Base-by-base conservation (phyloP, 2,113 vertebrate species). In the Leucosticte australis region DNA sequence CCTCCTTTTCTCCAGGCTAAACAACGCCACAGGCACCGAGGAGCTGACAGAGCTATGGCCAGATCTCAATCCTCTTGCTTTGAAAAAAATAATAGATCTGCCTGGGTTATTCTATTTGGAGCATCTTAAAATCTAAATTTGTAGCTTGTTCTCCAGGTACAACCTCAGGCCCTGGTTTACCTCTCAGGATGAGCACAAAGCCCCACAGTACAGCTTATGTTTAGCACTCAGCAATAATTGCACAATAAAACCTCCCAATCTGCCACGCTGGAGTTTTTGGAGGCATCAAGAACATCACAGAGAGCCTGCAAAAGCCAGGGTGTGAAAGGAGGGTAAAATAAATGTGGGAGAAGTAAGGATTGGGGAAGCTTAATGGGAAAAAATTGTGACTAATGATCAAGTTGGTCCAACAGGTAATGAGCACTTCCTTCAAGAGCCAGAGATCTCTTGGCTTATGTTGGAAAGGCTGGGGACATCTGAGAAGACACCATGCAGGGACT, bases 191-290 rank as follows among this genome's bases (percentile, higher is more conserved):
- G 21, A 88, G 33, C 2, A 46, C 2, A 3, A 60, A 83, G 18
- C 35, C 24, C n/a, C 2, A 1, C 19, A 53, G n/a, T 4, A 55
- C 19, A 52, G 8, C 3, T 27, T 27, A 6, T 26, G 23, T n/a
- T 82, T 37, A 71, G n/a, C 19, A 10, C 64, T 53, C 33, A 80
- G 10, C 22, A 74, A 35, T 50, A 89, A 90, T 15, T 41, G 26
- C 4, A 37, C 22, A 46, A 41, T 11, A 46, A 67, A 83, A 70
- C 20, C 31, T 76, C 41, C 35, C 22, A 31, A 10, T 31, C 14
- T 62, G 13, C 27, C n/a, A 10, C 0, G 3, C 1, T 75, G n/a
- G 57, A 53, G 33, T 8, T 78, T 70, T 77, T 75, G 44, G 30
- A 87, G 41, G 33, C 10, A 6, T 81, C 41, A 57, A n/a, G 33